Evolutionary conservation across 1,140 invertebrate species (phyloP).

Genomic region (Drosophila nikananu): DNA sequence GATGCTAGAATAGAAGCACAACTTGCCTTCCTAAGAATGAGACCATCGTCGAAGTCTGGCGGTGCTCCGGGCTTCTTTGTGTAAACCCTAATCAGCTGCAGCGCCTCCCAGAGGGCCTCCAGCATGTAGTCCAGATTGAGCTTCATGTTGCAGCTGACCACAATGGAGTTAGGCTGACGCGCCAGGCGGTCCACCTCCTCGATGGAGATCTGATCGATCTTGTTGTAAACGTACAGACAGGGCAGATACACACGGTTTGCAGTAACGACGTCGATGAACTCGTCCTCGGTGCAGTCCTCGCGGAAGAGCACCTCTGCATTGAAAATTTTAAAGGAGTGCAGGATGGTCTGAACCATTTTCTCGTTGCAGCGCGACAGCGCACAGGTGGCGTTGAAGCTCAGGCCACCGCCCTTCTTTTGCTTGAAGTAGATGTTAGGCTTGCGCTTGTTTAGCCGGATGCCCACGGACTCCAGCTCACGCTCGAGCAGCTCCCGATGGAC

Average conservation of each 20-base stretch:
- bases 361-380: conserved; percentile 97
- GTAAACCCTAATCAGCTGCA: conserved; percentile 97
- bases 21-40: conserved; percentile 93
- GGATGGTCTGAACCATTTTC: conserved; percentile 98
- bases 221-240: conserved; percentile 99
- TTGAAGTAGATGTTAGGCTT: conserved; percentile 99
- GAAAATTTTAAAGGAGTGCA: conserved; percentile 99
- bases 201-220: conserved; percentile 99
- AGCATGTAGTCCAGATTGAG: conserved; percentile 98
- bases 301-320: conserved; percentile 99
- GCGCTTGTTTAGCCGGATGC: conserved; percentile 96
- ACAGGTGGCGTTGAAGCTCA: conserved; percentile 99
- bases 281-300: conserved; percentile 98
- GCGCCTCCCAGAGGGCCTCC: conserved; percentile 96
- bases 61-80: conserved; percentile 99
- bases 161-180: conserved; percentile 94
- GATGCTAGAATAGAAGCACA: not conserved
- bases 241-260: conserved; percentile 99
- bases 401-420: conserved; percentile 98
- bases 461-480: conserved; percentile 97
- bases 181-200: conserved; percentile 99
- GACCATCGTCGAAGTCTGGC: conserved; percentile 97
- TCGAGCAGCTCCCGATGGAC: conserved; percentile 96
- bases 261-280: conserved; percentile 99
- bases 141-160: conserved; percentile 99